Evolutionary conservation across 2,888 invertebrate species (phyloP), one percentile per base, ranked within the genome.

Genomic region (Seira sanloemensis): DNA sequence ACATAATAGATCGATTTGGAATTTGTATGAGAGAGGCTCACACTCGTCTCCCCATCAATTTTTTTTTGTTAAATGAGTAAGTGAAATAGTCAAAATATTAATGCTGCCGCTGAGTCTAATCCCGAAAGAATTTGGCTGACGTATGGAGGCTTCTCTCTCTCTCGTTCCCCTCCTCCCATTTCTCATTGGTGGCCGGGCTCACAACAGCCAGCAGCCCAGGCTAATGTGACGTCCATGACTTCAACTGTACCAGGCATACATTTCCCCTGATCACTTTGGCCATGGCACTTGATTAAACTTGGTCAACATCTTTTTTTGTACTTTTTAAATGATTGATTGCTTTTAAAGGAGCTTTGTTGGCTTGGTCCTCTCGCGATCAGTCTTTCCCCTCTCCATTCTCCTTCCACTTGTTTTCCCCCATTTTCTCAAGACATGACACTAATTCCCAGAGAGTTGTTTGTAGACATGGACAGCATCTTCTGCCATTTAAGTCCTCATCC

Each of bases 401-500:
- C n/a, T 62, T 62, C 21, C 62, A 21, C 21, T 62, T 62, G 62
- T 12, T 62, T n/a, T 23, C 62, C 12, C n/a, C 62, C 62, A 62
- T 62, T 62, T 62, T 62, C 62, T 62, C n/a, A 62, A 62, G 62
- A 62, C 62, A 62, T 62, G 19, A 62, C 62, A 62, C 62, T 62
- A 62, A 62, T 62, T 62, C 62, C 62, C 21, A 12, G 2, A 62
- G 62, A 62, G 62, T 62, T 62, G 62, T 62, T 62, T 23, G 23
- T 19, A 62, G 62, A 62, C 62, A 62, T 62, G 62, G 62, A 62
- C 62, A 62, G 23, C 62, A 62, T 62, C 62, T 62, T 62, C 62
- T 21, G 23, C 62, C 62, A n/a, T 19, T 62, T 62, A 62, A 62
- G 62, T 62, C 62, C 62, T 62, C 21, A 50, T 50, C 16, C 23